Evolutionary conservation across 2,888 invertebrate genomes (phyloP).

Genomic region (Microdon myrmicae): DNA sequence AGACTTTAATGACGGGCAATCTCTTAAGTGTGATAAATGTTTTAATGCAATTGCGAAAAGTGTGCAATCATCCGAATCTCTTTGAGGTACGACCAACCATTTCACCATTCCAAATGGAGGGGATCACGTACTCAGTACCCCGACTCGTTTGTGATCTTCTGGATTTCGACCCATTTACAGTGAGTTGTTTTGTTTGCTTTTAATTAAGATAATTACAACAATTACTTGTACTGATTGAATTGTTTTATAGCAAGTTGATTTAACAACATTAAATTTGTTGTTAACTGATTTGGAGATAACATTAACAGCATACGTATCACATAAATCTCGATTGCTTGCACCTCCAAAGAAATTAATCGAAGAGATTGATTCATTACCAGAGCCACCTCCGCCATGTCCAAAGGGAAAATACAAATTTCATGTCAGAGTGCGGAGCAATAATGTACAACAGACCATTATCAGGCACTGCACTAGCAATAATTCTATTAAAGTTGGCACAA

Average conservation of each 20-base stretch:
- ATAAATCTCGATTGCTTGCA: conserved; percentile 80
- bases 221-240: conserved; percentile 54
- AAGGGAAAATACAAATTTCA: conserved; percentile 74
- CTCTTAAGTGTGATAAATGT: conserved; percentile 95
- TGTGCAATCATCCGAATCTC: conserved; percentile 97
- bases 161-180: conserved; percentile 80
- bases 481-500: conserved; percentile 66
- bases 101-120: conserved; percentile 91
- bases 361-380: conserved; percentile 73
- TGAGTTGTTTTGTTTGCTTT: conserved; percentile 60
- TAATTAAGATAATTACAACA: not conserved
- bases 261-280: conserved; percentile 73
- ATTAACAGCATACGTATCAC: conserved; percentile 84
- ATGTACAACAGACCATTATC: conserved; percentile 61
- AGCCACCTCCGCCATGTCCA: conserved; percentile 73
- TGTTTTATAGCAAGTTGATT: conserved; percentile 73
- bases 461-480: conserved; percentile 55
- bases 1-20: conserved; percentile 92
- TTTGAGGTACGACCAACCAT: conserved; percentile 96
- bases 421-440: conserved; percentile 67
- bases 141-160: conserved; percentile 77
- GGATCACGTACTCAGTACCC: conserved; percentile 77
- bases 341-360: conserved; percentile 78
- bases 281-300: conserved; percentile 75
- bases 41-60: conserved; percentile 96